Conservation (phyloP, 2,113 vertebrate species). For the Eidolon helvum region DNA sequence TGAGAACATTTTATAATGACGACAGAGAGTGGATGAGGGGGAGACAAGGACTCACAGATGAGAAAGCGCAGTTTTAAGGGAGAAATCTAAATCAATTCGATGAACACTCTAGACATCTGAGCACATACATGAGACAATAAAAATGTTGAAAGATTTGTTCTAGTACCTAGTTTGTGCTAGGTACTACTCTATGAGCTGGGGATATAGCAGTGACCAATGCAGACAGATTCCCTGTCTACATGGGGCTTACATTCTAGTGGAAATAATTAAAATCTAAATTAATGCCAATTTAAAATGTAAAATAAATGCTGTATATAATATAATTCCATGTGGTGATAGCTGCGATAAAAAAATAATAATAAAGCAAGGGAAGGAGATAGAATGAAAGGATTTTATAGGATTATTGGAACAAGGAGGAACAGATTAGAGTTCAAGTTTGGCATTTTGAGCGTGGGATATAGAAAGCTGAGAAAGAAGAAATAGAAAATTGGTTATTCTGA, state of each 20-base stretch:
- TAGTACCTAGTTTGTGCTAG: neutral
- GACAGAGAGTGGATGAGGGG: neutral
- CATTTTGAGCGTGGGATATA: neutral
- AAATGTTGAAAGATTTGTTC: neutral
- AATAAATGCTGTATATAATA: neutral
- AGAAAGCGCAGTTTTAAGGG: neutral
- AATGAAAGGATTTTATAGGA: neutral
- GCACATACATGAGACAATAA: neutral
- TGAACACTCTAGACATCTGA: neutral
- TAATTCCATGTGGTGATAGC: neutral
- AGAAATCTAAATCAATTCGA: neutral
- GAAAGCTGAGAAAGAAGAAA: neutral
- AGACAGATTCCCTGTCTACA: neutral
- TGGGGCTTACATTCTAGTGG: neutral
- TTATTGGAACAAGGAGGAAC: neutral
- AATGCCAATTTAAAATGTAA: neutral
- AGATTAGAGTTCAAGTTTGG: neutral
- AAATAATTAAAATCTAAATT: neutral
- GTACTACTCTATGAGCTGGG: neutral
- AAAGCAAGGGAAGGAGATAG: neutral
- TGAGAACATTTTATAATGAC: neutral
- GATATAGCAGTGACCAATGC: neutral
- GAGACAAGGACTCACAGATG: neutral
- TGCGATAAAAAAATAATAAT: neutral
- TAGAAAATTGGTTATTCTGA: neutral